Conservation (phyloP, 2,797 vertebrate genomes). For the Mus caroli region DNA sequence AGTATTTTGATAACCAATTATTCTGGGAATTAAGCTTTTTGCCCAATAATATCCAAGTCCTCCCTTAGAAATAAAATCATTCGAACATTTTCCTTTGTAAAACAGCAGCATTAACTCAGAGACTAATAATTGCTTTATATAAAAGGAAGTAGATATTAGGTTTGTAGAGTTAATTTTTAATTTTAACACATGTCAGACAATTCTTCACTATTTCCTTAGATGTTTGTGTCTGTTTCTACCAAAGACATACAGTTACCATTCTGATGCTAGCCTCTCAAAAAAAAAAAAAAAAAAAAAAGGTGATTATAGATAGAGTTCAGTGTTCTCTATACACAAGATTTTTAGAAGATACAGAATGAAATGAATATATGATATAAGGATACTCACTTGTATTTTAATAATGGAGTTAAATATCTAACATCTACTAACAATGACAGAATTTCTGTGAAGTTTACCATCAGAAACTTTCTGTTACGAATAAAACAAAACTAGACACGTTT, state of each 20-base stretch:
- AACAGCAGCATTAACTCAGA: not conserved
- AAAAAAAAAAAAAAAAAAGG: too few relatives aligned
- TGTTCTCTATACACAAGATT: not conserved
- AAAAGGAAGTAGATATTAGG: not conserved
- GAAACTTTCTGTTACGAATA: not conserved
- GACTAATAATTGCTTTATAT: not conserved
- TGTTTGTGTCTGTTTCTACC: not conserved
- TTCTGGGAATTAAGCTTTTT: not conserved
- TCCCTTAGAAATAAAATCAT: not conserved
- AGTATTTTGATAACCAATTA: not conserved
- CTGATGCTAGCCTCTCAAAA: not conserved
- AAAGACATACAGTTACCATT: too few relatives aligned
- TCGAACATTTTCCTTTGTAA: not conserved
- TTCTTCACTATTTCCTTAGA: not conserved
- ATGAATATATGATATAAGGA: not conserved
- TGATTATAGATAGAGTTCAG: not conserved
- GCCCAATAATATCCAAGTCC: not conserved
- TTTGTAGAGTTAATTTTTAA: not conserved
- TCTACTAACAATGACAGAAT: not conserved
- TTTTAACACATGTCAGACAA: not conserved
- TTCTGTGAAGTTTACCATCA: not conserved
- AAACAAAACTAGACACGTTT: not conserved
- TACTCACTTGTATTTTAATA: not conserved
- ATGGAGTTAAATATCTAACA: not conserved
- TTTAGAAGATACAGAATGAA: not conserved